phyloP scores from a whole-genome alignment of 35 echinoderm and acorn worm species.

The Heliocidaris erythrogramma region DNA sequence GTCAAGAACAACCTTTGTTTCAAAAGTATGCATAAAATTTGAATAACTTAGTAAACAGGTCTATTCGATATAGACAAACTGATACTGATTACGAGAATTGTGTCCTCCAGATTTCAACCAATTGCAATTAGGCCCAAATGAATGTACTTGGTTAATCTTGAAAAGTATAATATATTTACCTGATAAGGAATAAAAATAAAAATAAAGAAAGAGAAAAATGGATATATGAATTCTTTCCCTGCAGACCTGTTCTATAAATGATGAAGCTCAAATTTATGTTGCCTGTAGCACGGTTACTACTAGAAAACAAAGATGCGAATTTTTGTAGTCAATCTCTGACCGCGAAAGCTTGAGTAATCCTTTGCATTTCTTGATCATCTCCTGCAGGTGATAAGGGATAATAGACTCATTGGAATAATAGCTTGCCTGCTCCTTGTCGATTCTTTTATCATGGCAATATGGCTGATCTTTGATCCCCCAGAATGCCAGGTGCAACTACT shows the following conservation, averaged over 20 bases:
- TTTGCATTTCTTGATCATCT: slow-evolving; percentile 18
- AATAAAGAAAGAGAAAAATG: too few species aligned
- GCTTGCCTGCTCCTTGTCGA: slow-evolving; percentile 63
- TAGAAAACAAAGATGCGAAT: neutral
- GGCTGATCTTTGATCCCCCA: slow-evolving; percentile 77
- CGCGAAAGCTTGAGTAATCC: neutral
- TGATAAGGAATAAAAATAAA: too few species aligned
- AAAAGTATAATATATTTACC: too few species aligned
- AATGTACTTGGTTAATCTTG: too few species aligned
- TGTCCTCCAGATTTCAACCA: too few species aligned
- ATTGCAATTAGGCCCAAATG: too few species aligned
- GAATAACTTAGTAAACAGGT: too few species aligned
- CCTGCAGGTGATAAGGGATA: slow-evolving; percentile 85
- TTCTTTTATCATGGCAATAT: slow-evolving; percentile 64
- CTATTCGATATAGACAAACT: too few species aligned
- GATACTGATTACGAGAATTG: too few species aligned
- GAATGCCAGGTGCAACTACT: slow-evolving; percentile 40
- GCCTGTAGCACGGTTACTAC: neutral
- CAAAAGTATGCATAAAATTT: too few species aligned
- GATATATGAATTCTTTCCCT: neutral
- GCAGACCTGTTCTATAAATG: neutral
- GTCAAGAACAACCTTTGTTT: too few species aligned
- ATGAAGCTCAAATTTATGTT: neutral
- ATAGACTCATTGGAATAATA: slow-evolving; percentile 67
- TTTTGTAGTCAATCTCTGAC: neutral